phyloP scores from a whole-genome alignment of 2,797 vertebrate species.

The Octomys mimax region DNA sequence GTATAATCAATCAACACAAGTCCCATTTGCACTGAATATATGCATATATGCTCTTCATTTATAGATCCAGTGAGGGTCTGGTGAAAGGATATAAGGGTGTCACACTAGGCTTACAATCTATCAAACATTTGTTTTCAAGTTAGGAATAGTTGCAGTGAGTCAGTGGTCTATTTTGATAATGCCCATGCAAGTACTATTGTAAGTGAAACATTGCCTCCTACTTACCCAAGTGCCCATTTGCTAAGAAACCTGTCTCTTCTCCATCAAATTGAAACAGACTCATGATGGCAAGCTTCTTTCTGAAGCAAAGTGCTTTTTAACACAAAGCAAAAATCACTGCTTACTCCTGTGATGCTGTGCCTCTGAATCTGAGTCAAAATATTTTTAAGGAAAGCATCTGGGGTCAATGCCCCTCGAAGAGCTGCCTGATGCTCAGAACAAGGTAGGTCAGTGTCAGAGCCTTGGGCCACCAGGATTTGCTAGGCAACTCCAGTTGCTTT shows the following conservation, averaged over 20 bases:
- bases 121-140: not conserved
- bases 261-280: slow-evolving; percentile 29
- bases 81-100: not conserved
- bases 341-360: slow-evolving; percentile 22
- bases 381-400: not conserved
- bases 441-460: not conserved
- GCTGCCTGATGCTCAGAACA: not conserved
- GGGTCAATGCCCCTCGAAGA: not conserved
- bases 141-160: not conserved
- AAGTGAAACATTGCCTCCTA: not conserved
- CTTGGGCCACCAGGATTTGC: not conserved
- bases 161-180: not conserved
- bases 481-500: not conserved
- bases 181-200: not conserved
- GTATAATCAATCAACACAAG: not conserved
- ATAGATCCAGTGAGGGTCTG: not conserved
- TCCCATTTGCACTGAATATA: not conserved
- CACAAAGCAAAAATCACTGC: not conserved
- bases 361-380: slow-evolving; percentile 18
- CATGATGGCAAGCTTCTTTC: slow-evolving; percentile 12
- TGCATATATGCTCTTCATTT: not conserved
- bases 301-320: not conserved
- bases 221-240: not conserved
- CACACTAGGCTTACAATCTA: not conserved
- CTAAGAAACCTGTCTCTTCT: slow-evolving; percentile 36